Evolutionary conservation across 2,888 invertebrate species (phyloP).

Genomic region (Tetranychus truncatus): DNA sequence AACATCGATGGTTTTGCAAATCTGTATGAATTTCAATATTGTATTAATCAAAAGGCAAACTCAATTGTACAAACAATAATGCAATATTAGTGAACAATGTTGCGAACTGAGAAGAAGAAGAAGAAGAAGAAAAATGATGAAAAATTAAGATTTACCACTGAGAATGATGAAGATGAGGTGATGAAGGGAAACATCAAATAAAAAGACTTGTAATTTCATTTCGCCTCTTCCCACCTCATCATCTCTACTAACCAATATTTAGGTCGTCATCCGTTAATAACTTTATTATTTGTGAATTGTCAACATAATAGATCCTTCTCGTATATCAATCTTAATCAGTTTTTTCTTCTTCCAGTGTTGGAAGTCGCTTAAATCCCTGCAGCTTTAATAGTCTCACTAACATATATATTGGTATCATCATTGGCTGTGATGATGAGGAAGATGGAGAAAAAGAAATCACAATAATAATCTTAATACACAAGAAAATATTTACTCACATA

Average conservation of each 20-base stretch:
- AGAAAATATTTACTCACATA: background rate
- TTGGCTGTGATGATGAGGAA: background rate
- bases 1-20: too few relatives aligned
- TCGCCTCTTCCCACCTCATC: background rate
- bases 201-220: background rate
- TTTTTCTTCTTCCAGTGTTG: background rate
- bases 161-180: background rate
- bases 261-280: constrained; percentile 21
- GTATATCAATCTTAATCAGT: constrained; percentile 23
- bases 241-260: constrained; percentile 8
- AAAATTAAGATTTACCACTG: background rate
- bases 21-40: background rate
- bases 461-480: background rate
- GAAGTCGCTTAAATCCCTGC: background rate
- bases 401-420: background rate
- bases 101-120: background rate
- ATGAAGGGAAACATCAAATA: background rate
- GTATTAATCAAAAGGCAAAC: background rate
- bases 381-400: background rate
- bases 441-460: background rate
- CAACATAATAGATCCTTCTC: constrained; percentile 17
- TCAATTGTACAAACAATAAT: background rate
- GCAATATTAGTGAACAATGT: background rate
- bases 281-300: constrained; percentile 22
- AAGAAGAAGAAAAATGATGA: background rate